These are phyloP conservation scores for Homalodisca vitripennis DNA, from an alignment of 1,140 invertebrate species.

Conservation along the genomic window DNA sequence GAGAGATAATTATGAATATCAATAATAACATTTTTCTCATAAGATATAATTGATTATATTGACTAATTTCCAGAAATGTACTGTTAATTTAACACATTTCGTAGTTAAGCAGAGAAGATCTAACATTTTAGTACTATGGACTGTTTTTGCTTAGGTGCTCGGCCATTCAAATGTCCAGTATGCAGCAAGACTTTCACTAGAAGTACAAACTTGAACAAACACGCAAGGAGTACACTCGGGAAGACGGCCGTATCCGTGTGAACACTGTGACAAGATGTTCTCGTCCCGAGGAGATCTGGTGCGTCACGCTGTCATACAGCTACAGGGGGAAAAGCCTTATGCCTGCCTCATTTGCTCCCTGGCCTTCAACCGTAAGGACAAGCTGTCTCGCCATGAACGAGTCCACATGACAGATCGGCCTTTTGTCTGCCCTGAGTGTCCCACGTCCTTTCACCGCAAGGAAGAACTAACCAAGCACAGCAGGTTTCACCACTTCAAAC, in stretches of 20 bases:
- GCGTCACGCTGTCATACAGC: constrained; percentile 52
- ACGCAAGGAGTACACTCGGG: constrained; percentile 73
- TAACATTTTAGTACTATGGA: too few relatives aligned
- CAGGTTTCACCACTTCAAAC: constrained; percentile 38
- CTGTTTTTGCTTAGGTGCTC: constrained; percentile 31
- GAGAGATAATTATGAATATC: too few relatives aligned
- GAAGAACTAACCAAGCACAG: constrained; percentile 50
- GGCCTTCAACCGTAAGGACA: constrained; percentile 40
- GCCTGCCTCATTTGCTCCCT: constrained; percentile 45
- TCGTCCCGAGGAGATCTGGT: constrained; percentile 58
- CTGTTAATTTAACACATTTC: too few relatives aligned
- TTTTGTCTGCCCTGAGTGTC: constrained; percentile 58
- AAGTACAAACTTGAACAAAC: constrained; percentile 83
- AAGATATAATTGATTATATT: too few relatives aligned
- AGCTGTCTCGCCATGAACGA: constrained; percentile 48
- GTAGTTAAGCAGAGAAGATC: too few relatives aligned
- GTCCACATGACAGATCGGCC: constrained; percentile 59
- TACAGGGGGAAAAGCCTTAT: constrained; percentile 46
- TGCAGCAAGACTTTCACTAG: constrained; percentile 68
- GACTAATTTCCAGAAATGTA: too few relatives aligned
- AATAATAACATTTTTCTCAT: too few relatives aligned
- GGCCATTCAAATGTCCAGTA: constrained; percentile 62
- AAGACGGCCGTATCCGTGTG: constrained; percentile 57
- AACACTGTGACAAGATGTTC: constrained; percentile 64
- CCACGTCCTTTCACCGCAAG: constrained; percentile 63